phyloP scores from a whole-genome alignment of 2,113 vertebrate species.

The Galbula dea region DNA sequence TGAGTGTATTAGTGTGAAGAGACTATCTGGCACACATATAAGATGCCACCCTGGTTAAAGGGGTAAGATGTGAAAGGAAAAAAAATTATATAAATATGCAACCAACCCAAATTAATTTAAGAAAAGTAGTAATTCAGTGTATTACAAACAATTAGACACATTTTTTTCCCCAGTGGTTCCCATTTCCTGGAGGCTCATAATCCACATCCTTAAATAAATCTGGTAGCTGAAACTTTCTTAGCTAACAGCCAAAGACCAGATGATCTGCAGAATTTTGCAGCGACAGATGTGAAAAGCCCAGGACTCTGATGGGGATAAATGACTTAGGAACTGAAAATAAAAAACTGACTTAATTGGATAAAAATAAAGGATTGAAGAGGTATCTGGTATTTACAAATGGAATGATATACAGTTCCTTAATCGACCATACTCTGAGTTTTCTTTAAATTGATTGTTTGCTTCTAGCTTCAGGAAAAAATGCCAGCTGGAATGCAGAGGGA shows the following conservation, averaged over 20 bases:
- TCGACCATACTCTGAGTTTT: background rate
- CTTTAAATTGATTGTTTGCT: conserved; percentile 11
- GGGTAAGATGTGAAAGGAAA: background rate
- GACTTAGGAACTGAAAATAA: background rate
- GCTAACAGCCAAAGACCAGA: background rate
- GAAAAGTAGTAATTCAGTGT: background rate
- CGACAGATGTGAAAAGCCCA: conserved; percentile 11
- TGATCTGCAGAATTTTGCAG: background rate
- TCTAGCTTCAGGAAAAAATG: conserved; percentile 54
- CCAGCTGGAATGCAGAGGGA: conserved; percentile 58
- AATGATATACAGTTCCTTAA: conserved; percentile 5
- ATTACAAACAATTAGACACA: background rate
- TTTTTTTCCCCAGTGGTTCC: background rate
- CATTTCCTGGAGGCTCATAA: background rate
- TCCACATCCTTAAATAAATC: background rate
- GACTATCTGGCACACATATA: background rate
- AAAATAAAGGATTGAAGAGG: conserved; percentile 25
- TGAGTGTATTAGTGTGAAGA: background rate
- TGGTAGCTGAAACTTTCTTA: conserved; percentile 3
- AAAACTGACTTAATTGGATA: background rate
- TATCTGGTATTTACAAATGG: conserved; percentile 44
- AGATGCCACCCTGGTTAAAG: background rate
- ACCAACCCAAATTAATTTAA: background rate
- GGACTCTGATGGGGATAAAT: background rate
- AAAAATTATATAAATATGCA: background rate